Evolutionary conservation across 2,113 vertebrate genomes (phyloP).

Genomic region (Alces alces): DNA sequence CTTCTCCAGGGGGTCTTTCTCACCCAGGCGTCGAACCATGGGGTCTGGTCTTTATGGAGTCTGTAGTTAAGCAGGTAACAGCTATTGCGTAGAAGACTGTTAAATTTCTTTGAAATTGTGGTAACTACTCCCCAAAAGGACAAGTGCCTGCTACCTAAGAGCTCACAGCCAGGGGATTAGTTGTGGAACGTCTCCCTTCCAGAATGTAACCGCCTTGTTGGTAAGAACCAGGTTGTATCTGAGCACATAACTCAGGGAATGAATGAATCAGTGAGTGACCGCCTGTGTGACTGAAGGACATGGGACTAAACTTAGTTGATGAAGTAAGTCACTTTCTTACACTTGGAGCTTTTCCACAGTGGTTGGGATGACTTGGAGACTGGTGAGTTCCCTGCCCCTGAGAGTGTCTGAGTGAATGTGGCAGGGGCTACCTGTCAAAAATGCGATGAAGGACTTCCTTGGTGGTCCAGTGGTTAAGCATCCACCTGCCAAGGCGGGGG

Average conservation of each 20-base stretch:
- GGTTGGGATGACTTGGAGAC: background rate
- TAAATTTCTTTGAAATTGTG: background rate
- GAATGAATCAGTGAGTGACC: background rate
- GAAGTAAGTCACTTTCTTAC: background rate
- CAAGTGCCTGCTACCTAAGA: background rate
- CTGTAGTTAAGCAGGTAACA: background rate
- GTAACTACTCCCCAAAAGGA: background rate
- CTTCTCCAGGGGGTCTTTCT: background rate
- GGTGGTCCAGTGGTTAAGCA: background rate
- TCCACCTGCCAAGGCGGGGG: background rate
- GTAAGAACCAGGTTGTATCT: background rate
- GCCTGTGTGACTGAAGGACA: background rate
- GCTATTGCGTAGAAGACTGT: background rate
- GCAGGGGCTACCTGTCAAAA: background rate
- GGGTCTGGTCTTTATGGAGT: background rate
- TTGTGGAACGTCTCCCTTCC: no score
- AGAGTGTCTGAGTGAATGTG: background rate
- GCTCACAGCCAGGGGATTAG: fast-evolving
- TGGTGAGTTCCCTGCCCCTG: background rate
- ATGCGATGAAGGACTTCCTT: background rate
- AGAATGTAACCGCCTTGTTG: background rate
- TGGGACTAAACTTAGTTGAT: background rate
- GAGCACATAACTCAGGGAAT: background rate
- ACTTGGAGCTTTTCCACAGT: background rate
- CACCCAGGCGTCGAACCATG: background rate